Evolutionary conservation across 1,140 invertebrate species (phyloP).

Genomic region (Pseudoatta argentina): DNA sequence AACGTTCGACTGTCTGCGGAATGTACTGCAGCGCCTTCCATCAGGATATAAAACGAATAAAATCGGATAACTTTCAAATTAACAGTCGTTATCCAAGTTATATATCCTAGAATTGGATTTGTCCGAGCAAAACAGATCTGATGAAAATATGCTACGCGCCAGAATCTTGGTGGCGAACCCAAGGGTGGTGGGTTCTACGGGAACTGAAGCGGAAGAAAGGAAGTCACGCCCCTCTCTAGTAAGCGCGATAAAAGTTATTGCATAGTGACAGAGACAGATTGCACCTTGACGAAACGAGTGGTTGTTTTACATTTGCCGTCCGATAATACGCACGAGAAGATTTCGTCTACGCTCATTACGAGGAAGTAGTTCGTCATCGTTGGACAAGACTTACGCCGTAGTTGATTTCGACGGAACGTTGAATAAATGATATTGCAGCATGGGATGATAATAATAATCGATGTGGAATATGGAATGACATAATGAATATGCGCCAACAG

Average conservation of each 20-base stretch:
- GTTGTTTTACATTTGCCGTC: slow-evolving; percentile 59
- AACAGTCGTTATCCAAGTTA: slow-evolving; percentile 1
- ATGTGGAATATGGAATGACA: slow-evolving; percentile 57
- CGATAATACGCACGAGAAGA: slow-evolving; percentile 39
- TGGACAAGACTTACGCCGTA: slow-evolving; percentile 67
- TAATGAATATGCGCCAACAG: slow-evolving; percentile 3
- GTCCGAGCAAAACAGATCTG: neutral
- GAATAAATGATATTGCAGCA: slow-evolving; percentile 74
- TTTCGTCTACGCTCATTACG: slow-evolving; percentile 52
- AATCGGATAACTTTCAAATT: slow-evolving; percentile 7
- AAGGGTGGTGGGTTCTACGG: too few species aligned
- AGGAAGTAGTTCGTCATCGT: slow-evolving; percentile 65
- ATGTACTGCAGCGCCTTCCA: slow-evolving; percentile 4
- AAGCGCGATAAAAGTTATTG: slow-evolving; percentile 70
- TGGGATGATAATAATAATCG: slow-evolving; percentile 68
- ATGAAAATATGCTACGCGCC: neutral
- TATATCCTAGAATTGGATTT: neutral
- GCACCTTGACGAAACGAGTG: slow-evolving; percentile 76
- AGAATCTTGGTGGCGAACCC: slow-evolving; percentile 7
- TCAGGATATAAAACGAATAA: neutral
- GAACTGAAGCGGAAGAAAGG: slow-evolving; percentile 42
- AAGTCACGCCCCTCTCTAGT: slow-evolving; percentile 28
- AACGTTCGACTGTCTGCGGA: slow-evolving; percentile 21
- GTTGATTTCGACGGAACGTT: slow-evolving; percentile 59
- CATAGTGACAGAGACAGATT: slow-evolving; percentile 80